Base-by-base conservation (phyloP, 2,113 vertebrate species). In the Tragulus kanchil region DNA sequence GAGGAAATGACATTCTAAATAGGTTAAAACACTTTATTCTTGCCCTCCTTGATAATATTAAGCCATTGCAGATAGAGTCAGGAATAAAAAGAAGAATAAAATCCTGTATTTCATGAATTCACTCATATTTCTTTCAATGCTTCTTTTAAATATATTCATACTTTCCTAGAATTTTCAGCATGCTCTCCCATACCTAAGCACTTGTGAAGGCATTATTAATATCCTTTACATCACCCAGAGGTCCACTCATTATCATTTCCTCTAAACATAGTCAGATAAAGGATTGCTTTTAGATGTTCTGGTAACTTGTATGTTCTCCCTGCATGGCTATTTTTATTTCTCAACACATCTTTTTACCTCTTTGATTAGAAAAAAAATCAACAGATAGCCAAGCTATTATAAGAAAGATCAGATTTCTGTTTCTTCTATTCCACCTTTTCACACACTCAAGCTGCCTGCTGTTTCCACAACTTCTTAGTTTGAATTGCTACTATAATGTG, bases 1-100 rank as follows among this genome's bases (percentile, higher is more conserved):
- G 67, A 91, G 85, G 31, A 86, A 91, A 79, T 4, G 26, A 81
- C 75, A 94, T 75, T 88, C 3, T 88, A 79, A 94, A 79, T 95
- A 88, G 42, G 17, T 87, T 79, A 90, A 69, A 59, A 77, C 4
- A 23, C 0, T 65, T 89, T 91, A n/a, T 4, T 12, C 45, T 28
- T 52, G 6, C 28, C 17, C 5, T 88, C 3, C 7, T 92, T 92
- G 96, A 86, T 85, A 85, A 52, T 61, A 92, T 78, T 78, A 78
- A 54, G 36, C 3, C 61, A 91, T 25, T 36, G 26, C 21, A 61
- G 62, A 78, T 31, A 56, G 8, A 48, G 5, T 17, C 36, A 17
- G 8, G 17, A 87, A 58, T 48, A 25, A 36, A 56, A 62, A 85
- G 12, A 86, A 88, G 75, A 52, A 28, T 6, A 83, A 62, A 69